phyloP scores from a whole-genome alignment of 2,113 vertebrate genomes.

The Zosterops lateralis region DNA sequence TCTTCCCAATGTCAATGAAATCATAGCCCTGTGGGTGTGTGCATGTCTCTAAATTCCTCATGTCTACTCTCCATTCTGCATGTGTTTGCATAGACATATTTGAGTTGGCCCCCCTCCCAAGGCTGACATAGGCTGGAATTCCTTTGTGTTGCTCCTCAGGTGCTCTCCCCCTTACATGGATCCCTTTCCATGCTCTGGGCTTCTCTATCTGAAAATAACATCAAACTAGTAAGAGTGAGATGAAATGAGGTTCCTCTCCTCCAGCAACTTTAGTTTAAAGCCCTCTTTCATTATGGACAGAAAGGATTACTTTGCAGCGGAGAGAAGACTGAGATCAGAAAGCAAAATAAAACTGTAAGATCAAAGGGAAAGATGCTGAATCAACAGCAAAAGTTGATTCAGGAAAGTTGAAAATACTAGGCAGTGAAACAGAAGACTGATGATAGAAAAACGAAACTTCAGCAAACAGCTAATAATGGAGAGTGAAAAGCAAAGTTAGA shows the following conservation, averaged over 20 bases:
- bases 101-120: no score
- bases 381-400: not conserved
- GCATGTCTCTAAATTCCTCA: not conserved
- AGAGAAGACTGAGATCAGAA: constrained; percentile 12
- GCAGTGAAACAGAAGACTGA: not conserved
- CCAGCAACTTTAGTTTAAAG: not conserved
- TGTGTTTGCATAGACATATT: not conserved
- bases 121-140: not conserved
- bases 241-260: not conserved
- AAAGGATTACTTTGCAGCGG: not conserved
- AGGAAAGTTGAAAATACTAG: not conserved
- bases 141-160: not conserved
- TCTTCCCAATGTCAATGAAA: no score
- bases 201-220: not conserved
- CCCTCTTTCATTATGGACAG: not conserved
- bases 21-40: not conserved
- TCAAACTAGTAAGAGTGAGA: not conserved
- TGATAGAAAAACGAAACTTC: not conserved
- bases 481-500: not conserved
- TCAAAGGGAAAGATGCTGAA: not conserved
- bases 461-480: not conserved
- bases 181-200: not conserved
- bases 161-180: not conserved
- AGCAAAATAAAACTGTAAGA: not conserved
- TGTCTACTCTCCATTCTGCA: not conserved